Conservation (phyloP, 2,888 invertebrate genomes). For the Stramonita haemastoma region DNA sequence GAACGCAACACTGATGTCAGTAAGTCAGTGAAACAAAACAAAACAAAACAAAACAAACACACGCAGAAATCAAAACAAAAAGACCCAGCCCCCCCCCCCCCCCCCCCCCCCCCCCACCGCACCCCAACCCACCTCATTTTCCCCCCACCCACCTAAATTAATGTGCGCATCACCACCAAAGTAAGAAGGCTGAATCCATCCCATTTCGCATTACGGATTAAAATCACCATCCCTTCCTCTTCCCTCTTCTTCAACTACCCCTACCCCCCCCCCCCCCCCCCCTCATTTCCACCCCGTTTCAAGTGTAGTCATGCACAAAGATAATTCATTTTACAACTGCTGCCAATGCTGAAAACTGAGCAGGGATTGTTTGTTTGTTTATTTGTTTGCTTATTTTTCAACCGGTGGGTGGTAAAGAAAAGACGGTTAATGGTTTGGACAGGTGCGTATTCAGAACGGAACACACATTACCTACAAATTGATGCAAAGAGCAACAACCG, state of each 20-base stretch:
- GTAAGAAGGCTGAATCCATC: background rate
- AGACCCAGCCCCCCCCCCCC: background rate
- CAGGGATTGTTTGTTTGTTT: too few species aligned
- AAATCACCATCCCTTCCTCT: background rate
- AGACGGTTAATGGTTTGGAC: too few species aligned
- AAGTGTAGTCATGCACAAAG: background rate
- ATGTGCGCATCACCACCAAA: too few species aligned
- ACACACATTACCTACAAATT: too few species aligned
- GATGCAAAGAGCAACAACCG: too few species aligned
- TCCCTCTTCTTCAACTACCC: background rate
- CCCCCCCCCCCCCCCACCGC: background rate
- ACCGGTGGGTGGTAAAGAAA: too few species aligned
- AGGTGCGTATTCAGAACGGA: too few species aligned
- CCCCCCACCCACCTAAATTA: too few species aligned
- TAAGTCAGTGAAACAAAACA: background rate
- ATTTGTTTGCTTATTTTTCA: too few species aligned
- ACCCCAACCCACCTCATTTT: too few species aligned
- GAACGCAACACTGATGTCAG: background rate
- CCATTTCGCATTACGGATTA: background rate
- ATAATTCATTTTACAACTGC: too few species aligned
- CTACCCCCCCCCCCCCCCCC: background rate
- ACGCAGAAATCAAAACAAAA: background rate
- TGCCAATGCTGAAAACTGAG: too few species aligned
- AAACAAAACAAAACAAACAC: background rate
- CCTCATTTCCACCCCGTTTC: background rate